phyloP scores from a whole-genome alignment of 2,888 invertebrate species.

The Neria commutata region DNA sequence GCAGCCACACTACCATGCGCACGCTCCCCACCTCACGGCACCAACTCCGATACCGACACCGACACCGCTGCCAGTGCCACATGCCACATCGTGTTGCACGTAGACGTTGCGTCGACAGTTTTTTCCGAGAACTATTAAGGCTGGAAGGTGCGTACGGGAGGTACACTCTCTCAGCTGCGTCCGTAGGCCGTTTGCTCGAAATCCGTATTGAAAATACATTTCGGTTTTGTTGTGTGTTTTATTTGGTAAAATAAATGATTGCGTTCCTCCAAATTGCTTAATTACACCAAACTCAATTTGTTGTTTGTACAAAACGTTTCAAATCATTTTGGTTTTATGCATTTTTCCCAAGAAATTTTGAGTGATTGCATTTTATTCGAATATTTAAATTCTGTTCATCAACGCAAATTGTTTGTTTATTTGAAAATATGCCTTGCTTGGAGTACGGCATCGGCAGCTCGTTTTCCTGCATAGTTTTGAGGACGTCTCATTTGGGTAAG shows the following conservation, averaged over 20 bases:
- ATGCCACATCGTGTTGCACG: slow-evolving; percentile 13
- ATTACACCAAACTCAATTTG: slow-evolving; percentile 45
- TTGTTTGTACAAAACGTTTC: slow-evolving; percentile 53
- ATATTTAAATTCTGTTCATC: neutral
- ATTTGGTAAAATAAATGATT: slow-evolving; percentile 51
- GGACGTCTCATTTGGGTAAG: neutral
- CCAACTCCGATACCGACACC: too few relatives aligned
- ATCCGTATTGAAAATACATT: slow-evolving; percentile 51
- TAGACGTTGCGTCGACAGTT: slow-evolving; percentile 57
- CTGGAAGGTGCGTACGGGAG: neutral
- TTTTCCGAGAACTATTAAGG: slow-evolving; percentile 47
- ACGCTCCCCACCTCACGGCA: too few relatives aligned
- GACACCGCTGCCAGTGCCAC: too few relatives aligned
- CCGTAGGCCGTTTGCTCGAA: neutral
- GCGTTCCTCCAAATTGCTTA: slow-evolving; percentile 54
- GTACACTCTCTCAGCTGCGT: neutral
- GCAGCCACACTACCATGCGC: too few relatives aligned
- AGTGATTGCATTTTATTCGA: slow-evolving; percentile 37
- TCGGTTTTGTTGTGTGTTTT: too few relatives aligned
- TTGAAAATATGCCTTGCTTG: neutral
- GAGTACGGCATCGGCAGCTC: neutral
- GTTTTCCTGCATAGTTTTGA: neutral
- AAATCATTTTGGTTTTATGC: slow-evolving; percentile 44
- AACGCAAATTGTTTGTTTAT: neutral
- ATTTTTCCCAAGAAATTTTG: slow-evolving; percentile 51